Evolutionary conservation across 2,888 invertebrate species (phyloP).

Genomic region (Mimas tiliae): DNA sequence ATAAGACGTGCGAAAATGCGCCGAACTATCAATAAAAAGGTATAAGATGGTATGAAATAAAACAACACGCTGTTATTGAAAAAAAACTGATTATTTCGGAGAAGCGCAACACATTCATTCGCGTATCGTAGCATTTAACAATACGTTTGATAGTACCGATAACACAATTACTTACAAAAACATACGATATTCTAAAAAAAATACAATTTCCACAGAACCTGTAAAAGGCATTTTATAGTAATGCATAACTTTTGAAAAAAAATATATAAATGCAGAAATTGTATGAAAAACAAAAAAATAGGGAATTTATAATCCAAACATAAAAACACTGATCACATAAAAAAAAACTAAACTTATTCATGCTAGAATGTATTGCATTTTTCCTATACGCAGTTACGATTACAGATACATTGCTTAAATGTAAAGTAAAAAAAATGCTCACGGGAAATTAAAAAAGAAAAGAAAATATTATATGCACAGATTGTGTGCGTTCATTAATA

Average conservation of each 20-base stretch:
- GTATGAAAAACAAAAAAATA: background rate
- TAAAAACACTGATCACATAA: background rate
- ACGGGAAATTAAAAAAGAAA: conserved; percentile 48
- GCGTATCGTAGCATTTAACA: background rate
- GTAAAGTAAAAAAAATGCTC: conserved; percentile 52
- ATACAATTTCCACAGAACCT: background rate
- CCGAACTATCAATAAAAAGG: background rate
- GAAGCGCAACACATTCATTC: conserved; percentile 74
- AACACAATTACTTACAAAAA: background rate
- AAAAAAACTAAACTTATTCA: conserved; percentile 65
- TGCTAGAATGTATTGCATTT: conserved; percentile 75
- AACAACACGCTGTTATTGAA: conserved; percentile 69
- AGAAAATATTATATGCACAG: conserved; percentile 48
- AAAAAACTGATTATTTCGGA: conserved; percentile 78
- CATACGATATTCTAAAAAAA: background rate
- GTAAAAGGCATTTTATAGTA: conserved; percentile 3
- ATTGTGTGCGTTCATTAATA: conserved; percentile 51
- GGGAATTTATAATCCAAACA: background rate
- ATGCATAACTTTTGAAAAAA: conserved; percentile 7
- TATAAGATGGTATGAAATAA: conserved; percentile 51
- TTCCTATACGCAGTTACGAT: conserved; percentile 53
- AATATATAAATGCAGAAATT: conserved; percentile 19
- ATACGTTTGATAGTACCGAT: conserved; percentile 10
- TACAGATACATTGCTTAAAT: conserved; percentile 50
- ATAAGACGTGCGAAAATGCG: too few relatives aligned